These are phyloP conservation scores for Zalophus californianus DNA, from an alignment of 2,797 vertebrate genomes.

Conservation along the genomic window DNA sequence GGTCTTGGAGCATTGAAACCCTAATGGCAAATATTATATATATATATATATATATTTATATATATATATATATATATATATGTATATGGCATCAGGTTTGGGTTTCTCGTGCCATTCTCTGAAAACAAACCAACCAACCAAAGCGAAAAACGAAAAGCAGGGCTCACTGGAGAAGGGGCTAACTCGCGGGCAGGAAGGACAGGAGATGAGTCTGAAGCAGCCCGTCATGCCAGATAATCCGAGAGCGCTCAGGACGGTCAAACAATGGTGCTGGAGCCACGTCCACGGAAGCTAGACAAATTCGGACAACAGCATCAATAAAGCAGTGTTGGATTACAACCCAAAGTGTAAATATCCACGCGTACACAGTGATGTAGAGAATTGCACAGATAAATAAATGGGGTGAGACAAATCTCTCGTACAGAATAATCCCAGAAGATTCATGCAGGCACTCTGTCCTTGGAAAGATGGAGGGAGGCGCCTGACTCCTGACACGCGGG, in stretches of 20 bases:
- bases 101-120: not conserved
- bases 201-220: not conserved
- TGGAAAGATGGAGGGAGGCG: not conserved
- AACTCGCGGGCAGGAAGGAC: not conserved
- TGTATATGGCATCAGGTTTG: not conserved
- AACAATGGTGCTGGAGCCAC: rapidly evolving
- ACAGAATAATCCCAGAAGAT: not conserved
- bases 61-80: too few species aligned
- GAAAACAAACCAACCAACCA: not conserved
- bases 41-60: too few species aligned
- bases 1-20: not conserved
- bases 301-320: rapidly evolving
- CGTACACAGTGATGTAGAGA: rapidly evolving
- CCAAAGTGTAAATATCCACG: not conserved
- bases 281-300: too few species aligned
- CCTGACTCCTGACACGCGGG: not conserved
- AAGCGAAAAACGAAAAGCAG: not conserved
- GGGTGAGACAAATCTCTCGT: not conserved
- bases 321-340: not conserved
- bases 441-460: too few species aligned
- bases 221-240: rapidly evolving
- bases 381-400: not conserved
- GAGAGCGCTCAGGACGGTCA: not conserved
- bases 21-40: not conserved
- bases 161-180: not conserved